phyloP scores from a whole-genome alignment of 2,888 invertebrate species.

The Diplolepis rosae region DNA sequence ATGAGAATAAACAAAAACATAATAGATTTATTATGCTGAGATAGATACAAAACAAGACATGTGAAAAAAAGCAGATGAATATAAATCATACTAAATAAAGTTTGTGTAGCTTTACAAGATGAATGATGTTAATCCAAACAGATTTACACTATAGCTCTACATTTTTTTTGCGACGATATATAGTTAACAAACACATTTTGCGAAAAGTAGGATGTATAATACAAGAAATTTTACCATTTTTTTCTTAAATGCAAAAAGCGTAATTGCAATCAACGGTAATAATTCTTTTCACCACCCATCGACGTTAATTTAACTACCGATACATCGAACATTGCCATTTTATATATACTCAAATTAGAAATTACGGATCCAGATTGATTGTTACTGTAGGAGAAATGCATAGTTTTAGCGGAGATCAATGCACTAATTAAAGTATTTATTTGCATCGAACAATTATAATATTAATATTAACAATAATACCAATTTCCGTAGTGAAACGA shows the following conservation, averaged over 20 bases:
- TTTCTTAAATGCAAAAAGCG: neutral
- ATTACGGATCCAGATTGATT: constrained; percentile 17
- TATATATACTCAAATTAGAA: constrained; percentile 8
- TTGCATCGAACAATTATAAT: constrained; percentile 36
- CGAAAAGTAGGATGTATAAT: constrained; percentile 47
- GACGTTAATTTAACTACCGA: constrained; percentile 43
- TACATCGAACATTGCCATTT: constrained; percentile 55
- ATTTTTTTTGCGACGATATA: constrained; percentile 48
- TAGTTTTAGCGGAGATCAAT: constrained; percentile 16
- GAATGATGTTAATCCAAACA: constrained; percentile 18
- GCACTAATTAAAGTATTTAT: constrained; percentile 13
- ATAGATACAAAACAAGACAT: constrained; percentile 37
- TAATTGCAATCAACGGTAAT: constrained; percentile 41
- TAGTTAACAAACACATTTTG: constrained; percentile 37
- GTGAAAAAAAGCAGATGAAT: constrained; percentile 40
- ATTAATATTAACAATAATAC: constrained; percentile 34
- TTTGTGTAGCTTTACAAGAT: constrained; percentile 43
- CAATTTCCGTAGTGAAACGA: constrained; percentile 42
- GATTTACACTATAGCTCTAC: constrained; percentile 57
- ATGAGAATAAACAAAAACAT: constrained; percentile 42
- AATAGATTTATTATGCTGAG: constrained; percentile 31
- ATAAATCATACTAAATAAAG: constrained; percentile 48
- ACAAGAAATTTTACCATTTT: constrained; percentile 52
- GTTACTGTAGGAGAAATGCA: neutral
- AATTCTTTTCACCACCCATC: constrained; percentile 53